These are phyloP conservation scores for Trissonchulus latispiculum DNA, from an alignment of 2,888 invertebrate genomes.

Conservation along the genomic window DNA sequence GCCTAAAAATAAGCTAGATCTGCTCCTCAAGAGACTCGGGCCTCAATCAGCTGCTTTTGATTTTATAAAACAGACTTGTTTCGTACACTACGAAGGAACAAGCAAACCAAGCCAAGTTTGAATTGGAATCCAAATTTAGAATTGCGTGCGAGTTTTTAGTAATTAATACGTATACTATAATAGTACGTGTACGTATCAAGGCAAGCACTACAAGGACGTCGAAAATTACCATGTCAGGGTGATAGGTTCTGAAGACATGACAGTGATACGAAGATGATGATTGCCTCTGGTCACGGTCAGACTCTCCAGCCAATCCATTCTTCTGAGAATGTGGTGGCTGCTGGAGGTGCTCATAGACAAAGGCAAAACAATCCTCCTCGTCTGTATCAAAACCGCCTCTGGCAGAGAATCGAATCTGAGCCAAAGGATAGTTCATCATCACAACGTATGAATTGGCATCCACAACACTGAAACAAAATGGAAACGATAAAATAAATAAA, in stretches of 20 bases:
- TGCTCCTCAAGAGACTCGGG: too few species aligned
- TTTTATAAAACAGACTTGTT: too few species aligned
- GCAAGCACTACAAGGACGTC: conserved; percentile 22
- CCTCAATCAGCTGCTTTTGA: too few species aligned
- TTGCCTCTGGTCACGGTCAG: too few species aligned
- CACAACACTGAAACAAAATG: conserved; percentile 49
- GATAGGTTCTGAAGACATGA: conserved; percentile 90
- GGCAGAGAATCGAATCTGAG: conserved; percentile 85
- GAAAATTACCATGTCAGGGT: conserved; percentile 72
- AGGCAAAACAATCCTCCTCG: conserved; percentile 90
- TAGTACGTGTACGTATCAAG: conserved; percentile 32
- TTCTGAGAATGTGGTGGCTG: too few species aligned
- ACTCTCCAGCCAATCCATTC: too few species aligned
- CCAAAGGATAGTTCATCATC: conserved; percentile 77
- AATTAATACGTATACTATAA: too few species aligned
- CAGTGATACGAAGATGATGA: conserved; percentile 76
- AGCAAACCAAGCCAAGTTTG: too few species aligned
- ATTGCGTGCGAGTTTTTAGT: too few species aligned
- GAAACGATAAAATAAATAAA: not conserved
- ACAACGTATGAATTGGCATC: conserved; percentile 70
- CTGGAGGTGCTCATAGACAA: conserved; percentile 93
- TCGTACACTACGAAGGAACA: too few species aligned
- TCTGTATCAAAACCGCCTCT: conserved; percentile 69
- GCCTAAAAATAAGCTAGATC: too few species aligned
- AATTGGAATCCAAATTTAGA: too few species aligned